Base-by-base conservation (phyloP, 92 coral and sea anemone genomes). In the Chrysogorgia sp. region DNA sequence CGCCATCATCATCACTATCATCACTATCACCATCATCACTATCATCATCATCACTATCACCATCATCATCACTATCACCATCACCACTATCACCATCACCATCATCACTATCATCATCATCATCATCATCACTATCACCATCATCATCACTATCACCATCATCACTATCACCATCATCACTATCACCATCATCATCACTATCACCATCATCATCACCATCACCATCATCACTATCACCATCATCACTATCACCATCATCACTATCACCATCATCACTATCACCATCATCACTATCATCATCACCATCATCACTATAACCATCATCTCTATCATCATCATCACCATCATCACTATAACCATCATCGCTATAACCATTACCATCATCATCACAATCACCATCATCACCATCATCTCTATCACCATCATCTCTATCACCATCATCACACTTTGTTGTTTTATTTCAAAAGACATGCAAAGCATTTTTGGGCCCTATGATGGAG, bases 401-500 rank as follows among this genome's bases (percentile, higher is more conserved):
- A n/a, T n/a, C n/a, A n/a, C n/a, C n/a, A n/a, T n/a, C n/a, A n/a
- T n/a, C n/a, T n/a, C n/a, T n/a, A n/a, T n/a, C n/a, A n/a, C n/a
- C n/a, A n/a, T n/a, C n/a, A 56, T 17, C 30, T 10, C 2, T 13
- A 20, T 69, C n/a, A n/a, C 2, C 34, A 22, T 8, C 4, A 17
- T 65, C 10, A 28, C 8, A 2, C 25, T 45, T 4, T 31, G n/a
- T 55, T 19, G 32, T 48, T 72, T 37, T 41, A 17, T 25, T 37
- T 50, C 63, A 7, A 33, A 56, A 96, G 99, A 91, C 97, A 49
- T 87, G 89, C 32, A 91, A 86, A 75, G 90, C 89, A 45, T 91
- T 96, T 71, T 84, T 96, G 22, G 94, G 92, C 37, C 75, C 49
- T 9, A 96, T 96, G 99, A 63, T 83, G 67, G 88, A 83, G 40